A percentile compares a stretch with the other conserved stretches of the same genome.
phyloP scores from a whole-genome alignment of 2,113 vertebrate genomes.

The Lates calcarifer region DNA sequence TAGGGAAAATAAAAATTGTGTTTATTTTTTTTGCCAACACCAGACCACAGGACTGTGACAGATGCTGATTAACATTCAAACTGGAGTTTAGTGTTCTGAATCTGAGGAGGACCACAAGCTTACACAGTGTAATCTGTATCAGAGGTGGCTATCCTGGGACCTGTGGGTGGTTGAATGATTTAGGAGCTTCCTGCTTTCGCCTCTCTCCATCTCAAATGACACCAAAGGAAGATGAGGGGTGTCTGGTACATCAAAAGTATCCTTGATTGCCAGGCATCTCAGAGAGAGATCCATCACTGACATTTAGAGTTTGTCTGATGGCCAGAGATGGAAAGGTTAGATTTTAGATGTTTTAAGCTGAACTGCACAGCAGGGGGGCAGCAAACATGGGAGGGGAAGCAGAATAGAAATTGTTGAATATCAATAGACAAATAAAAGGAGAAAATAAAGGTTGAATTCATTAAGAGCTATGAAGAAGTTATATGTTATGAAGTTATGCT shows the following conservation, averaged over 20 bases:
- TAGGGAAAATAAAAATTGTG: no score
- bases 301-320: constrained; percentile 79
- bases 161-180: constrained; percentile 62
- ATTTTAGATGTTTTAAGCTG: constrained; percentile 70
- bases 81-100: background rate
- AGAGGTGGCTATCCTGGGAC: constrained; percentile 22
- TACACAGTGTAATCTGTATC: constrained; percentile 4
- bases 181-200: constrained; percentile 57
- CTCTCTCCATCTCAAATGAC: constrained; percentile 58
- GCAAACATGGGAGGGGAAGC: constrained; percentile 14
- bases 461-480: constrained; percentile 24
- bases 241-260: constrained; percentile 69
- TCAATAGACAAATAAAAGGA: constrained; percentile 24
- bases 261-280: constrained; percentile 66
- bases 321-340: constrained; percentile 75
- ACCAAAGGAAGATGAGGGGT: constrained; percentile 68
- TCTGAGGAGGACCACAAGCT: background rate
- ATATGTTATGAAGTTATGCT: constrained; percentile 41
- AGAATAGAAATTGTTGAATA: constrained; percentile 53
- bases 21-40: background rate
- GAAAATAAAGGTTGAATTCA: constrained; percentile 36
- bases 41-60: background rate
- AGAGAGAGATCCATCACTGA: constrained; percentile 72
- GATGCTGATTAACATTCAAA: background rate
- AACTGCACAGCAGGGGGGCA: constrained; percentile 56